Conservation (phyloP, 2,797 vertebrate genomes). For the Spinus pinus region DNA sequence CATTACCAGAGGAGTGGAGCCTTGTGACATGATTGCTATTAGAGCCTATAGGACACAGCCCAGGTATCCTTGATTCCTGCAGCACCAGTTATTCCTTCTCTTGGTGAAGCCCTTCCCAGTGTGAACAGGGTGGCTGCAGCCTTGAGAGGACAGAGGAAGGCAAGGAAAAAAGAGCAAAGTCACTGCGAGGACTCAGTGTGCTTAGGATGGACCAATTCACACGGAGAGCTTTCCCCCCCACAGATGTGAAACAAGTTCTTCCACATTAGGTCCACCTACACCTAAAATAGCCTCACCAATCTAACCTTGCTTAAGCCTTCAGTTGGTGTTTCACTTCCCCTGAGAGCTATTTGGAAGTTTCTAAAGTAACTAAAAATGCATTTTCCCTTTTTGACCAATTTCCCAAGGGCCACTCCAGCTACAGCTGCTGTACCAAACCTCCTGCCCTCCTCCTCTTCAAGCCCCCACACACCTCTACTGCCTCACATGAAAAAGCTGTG, state of each 20-base stretch:
- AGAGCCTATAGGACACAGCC: neutral
- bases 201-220: neutral
- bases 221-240: neutral
- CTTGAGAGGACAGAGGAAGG: neutral
- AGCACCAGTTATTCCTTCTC: neutral
- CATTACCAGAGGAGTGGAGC: neutral
- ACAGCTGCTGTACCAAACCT: neutral
- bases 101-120: neutral
- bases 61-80: neutral
- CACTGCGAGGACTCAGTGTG: neutral
- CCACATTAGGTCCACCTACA: neutral
- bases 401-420: neutral
- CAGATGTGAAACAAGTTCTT: neutral
- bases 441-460: neutral
- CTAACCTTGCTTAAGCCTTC: neutral
- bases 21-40: accelerated
- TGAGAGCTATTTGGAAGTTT: neutral
- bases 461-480: accelerated
- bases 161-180: neutral
- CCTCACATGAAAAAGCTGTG: neutral
- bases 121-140: neutral
- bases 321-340: neutral
- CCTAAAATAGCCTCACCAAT: neutral
- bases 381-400: neutral
- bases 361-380: neutral